These are phyloP conservation scores for Lichenostomus cassidix DNA, from an alignment of 2,113 vertebrate genomes.

Conservation along the genomic window DNA sequence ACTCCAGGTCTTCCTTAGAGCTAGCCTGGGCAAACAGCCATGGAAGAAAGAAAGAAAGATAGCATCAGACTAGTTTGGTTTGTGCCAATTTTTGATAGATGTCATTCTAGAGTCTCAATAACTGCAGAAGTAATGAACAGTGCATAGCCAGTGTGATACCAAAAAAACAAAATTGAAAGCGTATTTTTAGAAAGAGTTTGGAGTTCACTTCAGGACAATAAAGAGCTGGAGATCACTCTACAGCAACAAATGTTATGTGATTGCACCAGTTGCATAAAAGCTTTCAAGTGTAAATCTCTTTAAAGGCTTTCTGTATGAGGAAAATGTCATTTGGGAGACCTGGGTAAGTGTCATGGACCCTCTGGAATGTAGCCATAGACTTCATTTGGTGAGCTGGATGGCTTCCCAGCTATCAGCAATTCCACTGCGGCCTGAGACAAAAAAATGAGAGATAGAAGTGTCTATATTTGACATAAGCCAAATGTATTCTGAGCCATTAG, in stretches of 20 bases:
- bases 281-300: slow-evolving; percentile 37
- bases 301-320: neutral
- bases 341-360: slow-evolving; percentile 7
- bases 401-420: slow-evolving; percentile 35
- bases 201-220: neutral
- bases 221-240: neutral
- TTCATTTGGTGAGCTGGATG: slow-evolving; percentile 8
- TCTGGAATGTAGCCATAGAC: slow-evolving; percentile 9
- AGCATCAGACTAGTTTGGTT: neutral
- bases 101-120: neutral
- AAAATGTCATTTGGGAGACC: slow-evolving; percentile 28
- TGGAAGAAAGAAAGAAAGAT: neutral
- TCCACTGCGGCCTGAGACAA: neutral
- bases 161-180: neutral
- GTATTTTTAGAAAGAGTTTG: neutral
- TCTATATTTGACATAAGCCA: slow-evolving; percentile 8
- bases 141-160: neutral
- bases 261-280: neutral
- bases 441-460: slow-evolving; percentile 2
- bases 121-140: neutral
- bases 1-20: neutral
- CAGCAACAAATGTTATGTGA: neutral
- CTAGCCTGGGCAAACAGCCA: neutral
- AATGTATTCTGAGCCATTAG: neutral
- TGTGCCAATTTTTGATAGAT: neutral